Base-by-base conservation (phyloP, 2,888 invertebrate species). In the Griposia aprilina region DNA sequence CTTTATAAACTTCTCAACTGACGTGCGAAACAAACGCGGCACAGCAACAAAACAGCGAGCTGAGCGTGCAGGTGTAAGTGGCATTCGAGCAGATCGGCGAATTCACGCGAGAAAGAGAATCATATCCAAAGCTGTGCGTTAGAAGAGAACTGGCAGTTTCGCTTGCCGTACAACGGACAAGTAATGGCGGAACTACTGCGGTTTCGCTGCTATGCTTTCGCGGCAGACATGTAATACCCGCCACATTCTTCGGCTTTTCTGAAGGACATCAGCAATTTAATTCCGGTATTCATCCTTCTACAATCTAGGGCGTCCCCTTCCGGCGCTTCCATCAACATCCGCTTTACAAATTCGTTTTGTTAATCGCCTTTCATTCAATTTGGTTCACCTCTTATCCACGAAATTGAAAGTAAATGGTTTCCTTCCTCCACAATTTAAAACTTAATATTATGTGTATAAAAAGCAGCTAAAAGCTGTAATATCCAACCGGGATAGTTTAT, bases 401-500 rank as follows among this genome's bases (percentile, higher is more conserved):
- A 80, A 88, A 80, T 74, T 62, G 59, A 65, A 80, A 71, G 78
- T 68, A 78, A 78, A 83, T 78, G 74, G 66, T 67, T 75, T 86
- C 55, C 70, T 70, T 76, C 62, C 55, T 55, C 26, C 62, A 66
- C 75, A 77, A 78, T 72, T 70, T 85, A 62, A 85, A 86, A 72
- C 80, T 77, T 80, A 78, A 77, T 78, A 71, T 75, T 67, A 85
- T 69, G 72, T 82, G 76, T 86, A 80, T 88, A 86, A 75, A n/a
- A n/a, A n/a, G n/a, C n/a, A n/a, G 81, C 74, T 74, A 86, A 88
- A 69, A 76, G 69, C 60, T 13, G 81, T 77, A 80, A 86, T 85
- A 86, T 76, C 78, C 80, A 74, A 6, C 66, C 50, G 45, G 17
- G 63, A 67, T 59, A 67, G 70, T 85, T 68, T 50, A 48, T 69